phyloP scores from a whole-genome alignment of 1,140 invertebrate genomes.

The Bombus confusus region DNA sequence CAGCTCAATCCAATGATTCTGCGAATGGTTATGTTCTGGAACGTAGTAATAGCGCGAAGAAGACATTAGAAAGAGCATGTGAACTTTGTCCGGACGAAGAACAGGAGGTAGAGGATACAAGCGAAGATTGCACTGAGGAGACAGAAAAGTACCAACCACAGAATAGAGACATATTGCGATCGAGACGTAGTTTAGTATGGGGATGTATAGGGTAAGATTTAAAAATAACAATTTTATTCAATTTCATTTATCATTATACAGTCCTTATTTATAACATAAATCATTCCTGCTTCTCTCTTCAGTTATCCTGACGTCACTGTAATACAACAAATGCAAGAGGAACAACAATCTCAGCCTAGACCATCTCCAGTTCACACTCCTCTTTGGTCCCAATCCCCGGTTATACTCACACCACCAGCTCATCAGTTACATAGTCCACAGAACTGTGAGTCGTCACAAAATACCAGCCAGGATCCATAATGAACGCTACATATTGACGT shows the following conservation, averaged over 20 bases:
- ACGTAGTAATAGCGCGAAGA: conserved; percentile 95
- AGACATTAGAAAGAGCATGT: conserved; percentile 92
- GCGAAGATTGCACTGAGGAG: conserved; percentile 72
- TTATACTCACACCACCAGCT: conserved; percentile 24
- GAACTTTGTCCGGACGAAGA: conserved; percentile 92
- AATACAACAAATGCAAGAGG: conserved; percentile 58
- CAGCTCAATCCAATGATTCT: conserved; percentile 96
- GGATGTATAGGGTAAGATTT: conserved; percentile 58
- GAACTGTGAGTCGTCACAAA: conserved; percentile 76
- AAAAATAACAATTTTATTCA: neutral
- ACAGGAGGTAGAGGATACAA: conserved; percentile 75
- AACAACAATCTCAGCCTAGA: conserved; percentile 69
- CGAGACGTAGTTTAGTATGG: conserved; percentile 55
- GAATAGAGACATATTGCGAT: conserved; percentile 18
- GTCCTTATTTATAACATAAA: neutral
- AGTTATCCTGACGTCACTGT: conserved; percentile 63
- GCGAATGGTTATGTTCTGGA: conserved; percentile 97
- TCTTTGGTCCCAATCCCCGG: conserved; percentile 31
- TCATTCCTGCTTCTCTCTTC: conserved; percentile 38
- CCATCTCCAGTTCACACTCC: conserved; percentile 68
- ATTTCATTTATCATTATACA: neutral
- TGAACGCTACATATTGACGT: conserved; percentile 70
- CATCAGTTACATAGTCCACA: conserved; percentile 71
- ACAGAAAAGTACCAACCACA: conserved; percentile 56
- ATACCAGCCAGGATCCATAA: conserved; percentile 80